Conservation (phyloP, 2,888 invertebrate genomes). For the Sesia bembeciformis region DNA sequence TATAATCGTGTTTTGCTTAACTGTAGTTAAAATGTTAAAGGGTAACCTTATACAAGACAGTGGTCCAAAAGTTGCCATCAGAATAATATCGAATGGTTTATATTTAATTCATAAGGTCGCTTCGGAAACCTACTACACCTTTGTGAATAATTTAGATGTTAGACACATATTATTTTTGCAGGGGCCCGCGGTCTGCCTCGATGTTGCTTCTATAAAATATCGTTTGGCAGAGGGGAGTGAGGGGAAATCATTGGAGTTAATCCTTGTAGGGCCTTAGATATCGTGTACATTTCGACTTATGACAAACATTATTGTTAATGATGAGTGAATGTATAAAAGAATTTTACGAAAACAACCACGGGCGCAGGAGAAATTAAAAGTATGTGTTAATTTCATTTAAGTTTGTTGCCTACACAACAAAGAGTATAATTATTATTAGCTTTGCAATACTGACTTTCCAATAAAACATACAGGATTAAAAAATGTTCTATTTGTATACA, state of each 20-base stretch:
- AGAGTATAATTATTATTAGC: no score
- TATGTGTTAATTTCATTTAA: no score
- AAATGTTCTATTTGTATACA: no score
- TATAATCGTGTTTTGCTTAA: no score
- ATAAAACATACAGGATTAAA: no score
- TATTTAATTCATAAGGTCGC: constrained; percentile 60
- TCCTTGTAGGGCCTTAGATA: constrained; percentile 11
- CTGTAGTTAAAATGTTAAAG: not conserved
- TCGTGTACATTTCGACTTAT: no score
- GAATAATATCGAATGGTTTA: constrained; percentile 59
- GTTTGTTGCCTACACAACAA: no score
- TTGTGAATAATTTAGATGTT: constrained; percentile 63
- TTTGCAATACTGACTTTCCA: no score
- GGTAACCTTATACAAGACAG: not conserved
- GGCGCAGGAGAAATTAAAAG: no score
- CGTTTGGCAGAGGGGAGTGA: constrained; percentile 29
- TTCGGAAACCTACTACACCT: constrained; percentile 50
- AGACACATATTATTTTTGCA: constrained; percentile 64
- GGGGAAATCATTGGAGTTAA: constrained; percentile 18
- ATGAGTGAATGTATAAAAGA: no score
- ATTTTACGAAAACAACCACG: no score
- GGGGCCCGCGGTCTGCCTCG: constrained; percentile 35
- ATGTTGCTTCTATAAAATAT: constrained; percentile 57
- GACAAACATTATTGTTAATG: no score
- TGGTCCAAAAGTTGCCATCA: constrained; percentile 29